phyloP scores from a whole-genome alignment of 1,140 invertebrate species.

The Harlomillsia oculata region DNA sequence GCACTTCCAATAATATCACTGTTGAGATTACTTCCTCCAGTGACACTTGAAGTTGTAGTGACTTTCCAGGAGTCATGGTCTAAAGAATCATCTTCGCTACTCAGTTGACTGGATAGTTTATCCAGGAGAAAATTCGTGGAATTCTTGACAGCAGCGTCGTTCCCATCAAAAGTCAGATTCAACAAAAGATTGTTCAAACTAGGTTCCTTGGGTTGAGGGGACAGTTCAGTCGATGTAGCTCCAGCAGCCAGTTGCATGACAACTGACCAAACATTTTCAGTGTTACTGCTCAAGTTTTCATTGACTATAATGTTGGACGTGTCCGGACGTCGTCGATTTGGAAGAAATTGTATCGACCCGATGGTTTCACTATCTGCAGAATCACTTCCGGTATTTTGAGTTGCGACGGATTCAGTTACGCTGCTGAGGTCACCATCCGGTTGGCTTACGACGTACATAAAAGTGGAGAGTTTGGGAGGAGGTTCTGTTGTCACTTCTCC shows the following conservation, averaged over 20 bases:
- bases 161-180: no score
- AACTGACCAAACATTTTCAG: conserved; percentile 30
- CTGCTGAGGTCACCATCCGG: neutral
- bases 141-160: no score
- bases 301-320: conserved; percentile 1
- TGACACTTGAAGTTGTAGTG: conserved; percentile 17
- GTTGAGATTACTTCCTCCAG: conserved; percentile 5
- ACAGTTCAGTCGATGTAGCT: no score
- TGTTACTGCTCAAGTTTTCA: conserved; percentile 23
- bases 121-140: no score
- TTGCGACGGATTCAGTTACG: neutral
- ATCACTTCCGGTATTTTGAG: conserved; percentile 6
- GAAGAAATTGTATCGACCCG: neutral
- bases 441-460: conserved; percentile 26
- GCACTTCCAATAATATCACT: neutral
- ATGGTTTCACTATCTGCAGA: neutral
- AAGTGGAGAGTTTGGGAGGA: conserved; percentile 29
- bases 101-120: no score
- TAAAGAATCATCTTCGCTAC: no score
- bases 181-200: no score
- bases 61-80: conserved; percentile 25
- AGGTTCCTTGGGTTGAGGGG: no score
- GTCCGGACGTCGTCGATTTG: neutral
- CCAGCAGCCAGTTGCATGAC: conserved; percentile 23
- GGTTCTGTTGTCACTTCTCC: conserved; percentile 13